These are phyloP conservation scores for Bos taurus DNA, from an alignment of 2,113 vertebrate genomes.

Conservation along the genomic window DNA sequence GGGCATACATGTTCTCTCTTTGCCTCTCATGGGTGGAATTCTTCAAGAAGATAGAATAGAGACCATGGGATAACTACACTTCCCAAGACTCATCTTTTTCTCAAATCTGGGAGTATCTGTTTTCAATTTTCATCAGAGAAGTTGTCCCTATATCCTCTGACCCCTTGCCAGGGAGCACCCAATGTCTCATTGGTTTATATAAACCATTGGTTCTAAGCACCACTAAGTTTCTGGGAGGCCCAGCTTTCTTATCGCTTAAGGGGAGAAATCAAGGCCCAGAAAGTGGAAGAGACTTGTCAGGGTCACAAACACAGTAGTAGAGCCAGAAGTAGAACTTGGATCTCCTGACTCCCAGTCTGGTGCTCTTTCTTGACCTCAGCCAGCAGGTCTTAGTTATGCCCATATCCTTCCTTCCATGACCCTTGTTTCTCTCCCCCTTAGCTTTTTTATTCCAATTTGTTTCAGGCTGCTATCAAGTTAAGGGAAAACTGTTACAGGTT, in stretches of 20 bases:
- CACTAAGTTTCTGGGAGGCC: not conserved
- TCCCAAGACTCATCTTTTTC: not conserved
- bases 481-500: not conserved
- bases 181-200: constrained; percentile 30
- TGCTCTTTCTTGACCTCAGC: constrained; percentile 16
- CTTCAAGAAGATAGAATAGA: not conserved
- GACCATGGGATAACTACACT: not conserved
- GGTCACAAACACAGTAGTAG: not conserved
- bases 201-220: not conserved
- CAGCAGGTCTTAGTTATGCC: not conserved
- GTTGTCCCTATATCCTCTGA: not conserved
- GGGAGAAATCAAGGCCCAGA: not conserved
- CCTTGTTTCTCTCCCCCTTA: not conserved
- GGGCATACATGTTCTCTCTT: not conserved
- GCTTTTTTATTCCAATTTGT: not conserved
- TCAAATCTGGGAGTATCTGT: constrained; percentile 14
- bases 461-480: not conserved
- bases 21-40: constrained; percentile 3
- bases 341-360: not conserved
- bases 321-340: not conserved
- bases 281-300: not conserved
- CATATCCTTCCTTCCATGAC: not conserved
- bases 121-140: constrained; percentile 31
- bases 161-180: not conserved
- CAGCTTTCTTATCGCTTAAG: not conserved